phyloP scores from a whole-genome alignment of 1,140 invertebrate species.

The Polypedilum vanderplanki region DNA sequence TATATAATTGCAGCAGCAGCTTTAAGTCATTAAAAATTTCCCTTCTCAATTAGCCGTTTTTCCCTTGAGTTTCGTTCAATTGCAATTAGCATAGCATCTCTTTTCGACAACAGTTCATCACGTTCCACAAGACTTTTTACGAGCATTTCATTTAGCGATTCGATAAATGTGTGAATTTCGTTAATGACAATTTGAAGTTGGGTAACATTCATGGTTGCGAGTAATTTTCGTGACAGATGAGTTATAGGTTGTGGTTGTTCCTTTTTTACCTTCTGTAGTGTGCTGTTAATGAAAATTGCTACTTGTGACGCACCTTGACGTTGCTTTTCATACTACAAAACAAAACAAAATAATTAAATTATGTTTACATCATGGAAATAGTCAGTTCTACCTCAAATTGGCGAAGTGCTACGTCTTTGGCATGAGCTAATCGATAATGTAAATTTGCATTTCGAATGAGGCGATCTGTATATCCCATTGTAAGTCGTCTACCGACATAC shows the following conservation, averaged over 20 bases:
- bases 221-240: neutral
- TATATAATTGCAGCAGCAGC: neutral
- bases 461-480: neutral
- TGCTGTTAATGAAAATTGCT: neutral
- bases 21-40: conserved; percentile 6
- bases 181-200: conserved; percentile 21
- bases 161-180: conserved; percentile 3
- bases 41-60: conserved; percentile 15
- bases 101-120: conserved; percentile 22
- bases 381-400: conserved; percentile 4
- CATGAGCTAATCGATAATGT: conserved; percentile 23
- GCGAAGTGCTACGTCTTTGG: neutral
- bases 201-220: neutral
- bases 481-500: neutral
- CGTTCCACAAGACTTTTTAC: neutral
- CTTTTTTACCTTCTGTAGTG: neutral
- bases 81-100: conserved; percentile 14
- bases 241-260: neutral
- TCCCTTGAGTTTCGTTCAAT: neutral
- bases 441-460: conserved; percentile 18
- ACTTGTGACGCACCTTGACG: conserved; percentile 3
- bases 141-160: neutral
- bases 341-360: neutral
- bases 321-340: neutral
- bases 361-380: neutral